Conservation (phyloP, 1,140 invertebrate species). For the Zaprionus vittiger region DNA sequence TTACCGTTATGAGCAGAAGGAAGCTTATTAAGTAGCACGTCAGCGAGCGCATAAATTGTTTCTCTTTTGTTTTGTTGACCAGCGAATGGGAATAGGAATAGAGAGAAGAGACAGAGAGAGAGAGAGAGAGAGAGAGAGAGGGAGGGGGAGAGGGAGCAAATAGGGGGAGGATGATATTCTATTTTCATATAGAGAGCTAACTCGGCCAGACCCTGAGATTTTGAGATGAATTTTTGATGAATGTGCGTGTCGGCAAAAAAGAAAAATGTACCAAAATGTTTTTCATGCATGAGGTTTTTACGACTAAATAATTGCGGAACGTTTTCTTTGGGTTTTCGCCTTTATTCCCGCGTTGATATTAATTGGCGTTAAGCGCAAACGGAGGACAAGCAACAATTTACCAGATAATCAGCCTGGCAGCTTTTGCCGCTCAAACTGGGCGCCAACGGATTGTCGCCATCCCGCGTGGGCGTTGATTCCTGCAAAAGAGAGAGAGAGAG, state of each 20-base stretch:
- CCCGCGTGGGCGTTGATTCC: constrained; percentile 75
- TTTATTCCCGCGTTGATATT: constrained; percentile 56
- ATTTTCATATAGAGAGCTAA: constrained; percentile 61
- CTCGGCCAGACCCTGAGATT: constrained; percentile 57
- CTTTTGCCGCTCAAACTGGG: constrained; percentile 75
- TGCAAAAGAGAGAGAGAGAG: constrained; percentile 6
- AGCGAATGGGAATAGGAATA: constrained; percentile 16
- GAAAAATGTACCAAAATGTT: constrained; percentile 80
- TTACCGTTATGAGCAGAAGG: constrained; percentile 25
- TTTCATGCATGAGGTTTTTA: constrained; percentile 81
- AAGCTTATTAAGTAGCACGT: constrained; percentile 78
- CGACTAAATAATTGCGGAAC: constrained; percentile 83
- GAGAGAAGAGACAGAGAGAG: constrained; percentile 6
- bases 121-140: constrained; percentile 14
- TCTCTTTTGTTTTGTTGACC: constrained; percentile 19
- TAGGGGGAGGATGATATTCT: constrained; percentile 54
- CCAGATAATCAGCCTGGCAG: constrained; percentile 83
- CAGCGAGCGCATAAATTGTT: constrained; percentile 76
- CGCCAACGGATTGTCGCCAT: constrained; percentile 72
- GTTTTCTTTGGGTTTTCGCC: constrained; percentile 37
- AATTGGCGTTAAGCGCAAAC: constrained; percentile 63
- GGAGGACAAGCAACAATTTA: constrained; percentile 57
- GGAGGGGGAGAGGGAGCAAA: neutral
- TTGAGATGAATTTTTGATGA: constrained; percentile 72
- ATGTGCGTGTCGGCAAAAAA: constrained; percentile 74